Evolutionary conservation across 2,888 invertebrate genomes (phyloP), one percentile per base, ranked within the genome.

Genomic region (Syritta pipiens): DNA sequence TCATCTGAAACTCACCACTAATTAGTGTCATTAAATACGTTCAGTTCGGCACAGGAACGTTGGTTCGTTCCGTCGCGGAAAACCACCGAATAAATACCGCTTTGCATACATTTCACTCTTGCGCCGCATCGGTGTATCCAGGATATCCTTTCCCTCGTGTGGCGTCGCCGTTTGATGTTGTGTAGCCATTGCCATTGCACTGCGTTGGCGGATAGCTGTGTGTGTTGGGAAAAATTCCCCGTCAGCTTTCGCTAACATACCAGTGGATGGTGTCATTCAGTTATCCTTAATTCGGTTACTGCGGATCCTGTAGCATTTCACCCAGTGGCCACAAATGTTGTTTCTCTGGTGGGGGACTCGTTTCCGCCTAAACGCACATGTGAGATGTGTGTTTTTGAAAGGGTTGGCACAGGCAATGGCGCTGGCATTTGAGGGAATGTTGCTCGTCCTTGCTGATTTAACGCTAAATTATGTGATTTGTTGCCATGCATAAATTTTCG

Each of bases 11-110:
- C 85, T 82, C 84, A 83, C 86, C 87, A 88, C 88, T 88, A 88
- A 88, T 88, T 88, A 87, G 88, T 86, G 87, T 86, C 88, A 88
- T 88, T 88, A 87, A 85, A 86, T 84, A 85, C 84, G 86, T 85
- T 85, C 83, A 84, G 86, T 85, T 85, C 83, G 84, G 84, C 83
- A 84, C 83, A n/a, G n/a, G n/a, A n/a, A n/a, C n/a, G n/a, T n/a
- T n/a, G 84, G 68, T 55, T 42, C 32, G 71, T 60, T 71, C 63
- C 51, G 51, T 60, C 40, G 81, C 53, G 69, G 69, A 81, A 81
- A 81, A 81, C 81, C 81, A 81, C 81, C 81, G 75, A 81, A 75
- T 81, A 81, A 81, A 81, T 74, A 81, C 75, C 79, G 79, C 74
- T 79, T 74, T 79, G 74, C 79, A 79, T 79, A 79, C 79, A 79